Conservation (phyloP, 2,888 invertebrate species). For the Buathra laborator region DNA sequence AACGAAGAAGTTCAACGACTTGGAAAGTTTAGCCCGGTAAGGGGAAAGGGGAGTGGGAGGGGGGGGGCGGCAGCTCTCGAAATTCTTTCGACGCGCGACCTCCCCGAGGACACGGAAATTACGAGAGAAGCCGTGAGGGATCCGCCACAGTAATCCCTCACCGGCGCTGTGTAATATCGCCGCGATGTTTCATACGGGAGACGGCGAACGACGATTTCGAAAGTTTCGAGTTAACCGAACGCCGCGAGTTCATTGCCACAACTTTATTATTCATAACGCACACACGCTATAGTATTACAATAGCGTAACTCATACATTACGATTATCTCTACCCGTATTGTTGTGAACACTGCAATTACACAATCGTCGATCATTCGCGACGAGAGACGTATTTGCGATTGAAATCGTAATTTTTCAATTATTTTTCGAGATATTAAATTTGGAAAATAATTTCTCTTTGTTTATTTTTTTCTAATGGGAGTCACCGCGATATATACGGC, state of each 20-base stretch:
- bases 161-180: conserved; percentile 53
- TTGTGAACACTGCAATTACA: not conserved
- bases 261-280: conserved; percentile 46
- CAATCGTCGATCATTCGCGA: not conserved
- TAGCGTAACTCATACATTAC: not conserved
- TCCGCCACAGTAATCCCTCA: conserved; percentile 2
- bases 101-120: conserved; percentile 72
- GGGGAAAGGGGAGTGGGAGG: not conserved
- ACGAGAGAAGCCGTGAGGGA: conserved; percentile 71
- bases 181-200: conserved; percentile 23
- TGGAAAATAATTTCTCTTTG: no score
- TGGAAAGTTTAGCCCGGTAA: conserved; percentile 78
- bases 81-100: conserved; percentile 73
- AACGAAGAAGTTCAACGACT: conserved; percentile 78
- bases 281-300: conserved; percentile 22
- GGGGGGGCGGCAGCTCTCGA: conserved; percentile 76
- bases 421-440: not conserved
- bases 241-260: conserved; percentile 71
- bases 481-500: not conserved
- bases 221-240: conserved; percentile 62
- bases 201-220: conserved; percentile 69
- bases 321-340: not conserved
- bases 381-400: not conserved
- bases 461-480: conserved; percentile 24
- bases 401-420: conserved; percentile 8